These are phyloP conservation scores for Nothocercus julius DNA, from an alignment of 2,113 vertebrate genomes.

Conservation along the genomic window DNA sequence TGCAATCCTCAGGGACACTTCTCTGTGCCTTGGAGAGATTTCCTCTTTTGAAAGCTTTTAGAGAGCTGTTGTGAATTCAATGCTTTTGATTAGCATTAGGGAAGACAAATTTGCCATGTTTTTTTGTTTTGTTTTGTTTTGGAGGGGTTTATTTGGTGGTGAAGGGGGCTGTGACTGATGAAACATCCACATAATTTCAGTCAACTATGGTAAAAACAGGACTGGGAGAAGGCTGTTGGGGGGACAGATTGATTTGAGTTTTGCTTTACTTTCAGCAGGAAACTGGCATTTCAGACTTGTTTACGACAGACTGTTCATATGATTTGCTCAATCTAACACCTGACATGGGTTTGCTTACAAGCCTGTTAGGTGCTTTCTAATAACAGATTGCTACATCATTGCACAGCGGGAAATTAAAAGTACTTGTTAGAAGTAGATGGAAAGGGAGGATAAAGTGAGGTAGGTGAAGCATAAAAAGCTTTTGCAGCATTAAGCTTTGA, in stretches of 20 bases:
- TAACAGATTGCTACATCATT: constrained; percentile 20
- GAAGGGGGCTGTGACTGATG: background rate
- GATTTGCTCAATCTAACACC: background rate
- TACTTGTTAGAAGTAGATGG: background rate
- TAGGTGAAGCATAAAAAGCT: constrained; percentile 15
- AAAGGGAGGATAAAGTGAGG: background rate
- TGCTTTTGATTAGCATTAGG: constrained; percentile 38
- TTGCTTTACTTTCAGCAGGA: background rate
- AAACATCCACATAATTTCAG: background rate
- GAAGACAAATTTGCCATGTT: background rate
- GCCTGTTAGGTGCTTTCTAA: constrained; percentile 26
- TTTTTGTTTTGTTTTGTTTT: background rate
- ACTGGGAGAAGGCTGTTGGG: background rate
- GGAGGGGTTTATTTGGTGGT: background rate
- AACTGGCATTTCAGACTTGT: background rate
- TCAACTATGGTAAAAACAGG: background rate
- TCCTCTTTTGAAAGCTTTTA: constrained; percentile 28
- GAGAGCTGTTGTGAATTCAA: constrained; percentile 10
- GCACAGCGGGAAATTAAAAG: constrained; percentile 38
- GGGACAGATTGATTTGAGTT: background rate
- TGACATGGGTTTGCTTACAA: constrained; percentile 8
- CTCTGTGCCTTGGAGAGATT: constrained; percentile 40
- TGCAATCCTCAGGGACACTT: constrained; percentile 37
- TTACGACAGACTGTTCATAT: background rate
- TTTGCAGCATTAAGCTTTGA: background rate